Conservation (phyloP, 2,113 vertebrate genomes). For the Hirundichthys speculiger region DNA sequence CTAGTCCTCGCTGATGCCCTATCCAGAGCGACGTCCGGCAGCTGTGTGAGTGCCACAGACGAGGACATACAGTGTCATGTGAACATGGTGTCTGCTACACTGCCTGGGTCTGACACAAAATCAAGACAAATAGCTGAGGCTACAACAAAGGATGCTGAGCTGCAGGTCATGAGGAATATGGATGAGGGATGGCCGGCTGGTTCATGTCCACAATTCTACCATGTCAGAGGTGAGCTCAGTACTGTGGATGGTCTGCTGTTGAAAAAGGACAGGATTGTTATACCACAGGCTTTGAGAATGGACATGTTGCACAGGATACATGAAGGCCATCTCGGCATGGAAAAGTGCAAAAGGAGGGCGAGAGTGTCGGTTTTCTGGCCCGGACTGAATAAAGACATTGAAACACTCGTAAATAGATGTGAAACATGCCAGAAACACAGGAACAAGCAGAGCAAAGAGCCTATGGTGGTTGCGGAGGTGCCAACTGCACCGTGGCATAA, state of each 20-base stretch:
- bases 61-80: conserved; percentile 7
- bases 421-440: conserved; percentile 3
- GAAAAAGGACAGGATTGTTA: background rate
- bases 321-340: background rate
- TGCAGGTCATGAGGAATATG: too few relatives aligned
- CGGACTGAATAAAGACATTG: background rate
- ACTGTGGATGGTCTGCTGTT: background rate
- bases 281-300: background rate
- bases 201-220: background rate
- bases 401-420: background rate
- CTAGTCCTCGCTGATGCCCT: background rate
- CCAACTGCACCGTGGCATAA: background rate
- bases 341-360: background rate
- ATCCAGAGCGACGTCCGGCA: background rate
- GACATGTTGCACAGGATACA: background rate
- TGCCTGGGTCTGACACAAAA: background rate
- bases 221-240: background rate
- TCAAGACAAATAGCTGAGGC: background rate
- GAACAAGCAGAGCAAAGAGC: background rate
- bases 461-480: too few relatives aligned
- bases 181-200: too few relatives aligned
- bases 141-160: background rate
- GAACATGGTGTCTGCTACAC: background rate
- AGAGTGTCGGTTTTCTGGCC: background rate
- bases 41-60: background rate